A percentile compares a stretch with the other conserved stretches of the same genome.
These are phyloP conservation scores for Ornithoptera alexandrae DNA, from an alignment of 2,888 invertebrate species.

Conservation along the genomic window DNA sequence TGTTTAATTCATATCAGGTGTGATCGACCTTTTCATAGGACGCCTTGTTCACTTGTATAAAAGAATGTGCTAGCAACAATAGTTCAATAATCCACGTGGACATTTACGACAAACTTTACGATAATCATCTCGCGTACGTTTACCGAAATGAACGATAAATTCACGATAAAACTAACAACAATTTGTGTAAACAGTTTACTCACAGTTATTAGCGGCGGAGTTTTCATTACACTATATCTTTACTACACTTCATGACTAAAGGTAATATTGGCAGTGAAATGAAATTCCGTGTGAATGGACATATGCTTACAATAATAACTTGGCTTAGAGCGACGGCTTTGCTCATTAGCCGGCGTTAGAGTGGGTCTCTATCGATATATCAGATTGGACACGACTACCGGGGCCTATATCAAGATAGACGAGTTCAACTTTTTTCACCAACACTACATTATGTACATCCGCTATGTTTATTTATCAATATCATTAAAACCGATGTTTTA, in stretches of 20 bases:
- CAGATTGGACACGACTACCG: slow-evolving; percentile 56
- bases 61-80: background rate
- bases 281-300: slow-evolving; percentile 63
- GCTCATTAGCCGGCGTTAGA: slow-evolving; percentile 65
- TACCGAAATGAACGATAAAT: slow-evolving; percentile 11
- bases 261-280: slow-evolving; percentile 45
- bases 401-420: slow-evolving; percentile 25
- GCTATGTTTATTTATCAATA: too few relatives aligned
- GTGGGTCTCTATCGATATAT: slow-evolving; percentile 54
- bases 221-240: slow-evolving; percentile 65
- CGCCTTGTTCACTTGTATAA: background rate
- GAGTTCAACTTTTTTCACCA: slow-evolving; percentile 18
- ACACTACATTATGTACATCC: background rate
- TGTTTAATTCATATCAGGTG: too few relatives aligned
- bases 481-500: too few relatives aligned
- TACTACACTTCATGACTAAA: slow-evolving; percentile 43
- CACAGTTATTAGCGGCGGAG: slow-evolving; percentile 57
- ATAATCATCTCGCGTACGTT: background rate
- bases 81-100: background rate
- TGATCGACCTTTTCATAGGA: background rate
- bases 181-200: slow-evolving; percentile 30
- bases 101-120: slow-evolving; percentile 4
- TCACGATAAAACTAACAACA: slow-evolving; percentile 16
- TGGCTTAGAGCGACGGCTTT: slow-evolving; percentile 62
- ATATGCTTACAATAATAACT: slow-evolving; percentile 58